Percentiles rank a stretch among this genome's conserved stretches.
These are phyloP conservation scores for Leptopilina boulardi DNA, from an alignment of 1,140 invertebrate genomes.

Conservation along the genomic window DNA sequence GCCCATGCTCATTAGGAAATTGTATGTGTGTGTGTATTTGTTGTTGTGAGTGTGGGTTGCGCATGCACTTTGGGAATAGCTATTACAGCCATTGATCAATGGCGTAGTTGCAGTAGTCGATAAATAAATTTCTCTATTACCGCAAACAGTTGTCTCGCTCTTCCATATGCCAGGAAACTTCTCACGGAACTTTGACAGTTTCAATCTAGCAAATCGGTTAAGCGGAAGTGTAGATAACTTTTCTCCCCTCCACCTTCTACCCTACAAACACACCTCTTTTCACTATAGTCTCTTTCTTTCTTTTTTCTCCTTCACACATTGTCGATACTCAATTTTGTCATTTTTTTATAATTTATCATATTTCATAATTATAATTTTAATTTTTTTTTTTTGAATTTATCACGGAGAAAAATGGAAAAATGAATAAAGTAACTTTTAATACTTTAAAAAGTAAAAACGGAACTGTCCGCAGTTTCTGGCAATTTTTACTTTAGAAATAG, in stretches of 20 bases:
- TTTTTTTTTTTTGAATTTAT: no score
- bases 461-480: no score
- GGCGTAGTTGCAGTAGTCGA: slow-evolving; percentile 20
- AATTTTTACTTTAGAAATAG: no score
- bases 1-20: not conserved
- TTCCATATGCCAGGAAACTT: slow-evolving; percentile 36
- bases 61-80: slow-evolving; percentile 16
- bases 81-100: slow-evolving; percentile 2
- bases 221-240: slow-evolving; percentile 28
- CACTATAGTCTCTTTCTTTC: not conserved
- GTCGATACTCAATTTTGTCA: no score
- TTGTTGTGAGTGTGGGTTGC: not conserved
- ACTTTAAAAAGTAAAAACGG: no score
- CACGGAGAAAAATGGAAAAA: no score
- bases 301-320: not conserved
- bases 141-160: slow-evolving; percentile 40
- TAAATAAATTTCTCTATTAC: slow-evolving; percentile 30
- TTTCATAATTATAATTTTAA: no score
- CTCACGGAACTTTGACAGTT: slow-evolving; percentile 60
- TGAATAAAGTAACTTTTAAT: no score
- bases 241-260: slow-evolving; percentile 29
- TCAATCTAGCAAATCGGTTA: slow-evolving; percentile 54
- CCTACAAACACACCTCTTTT: no score
- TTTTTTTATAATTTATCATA: no score
- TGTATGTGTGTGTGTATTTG: no score